Conservation (phyloP, 1,140 invertebrate genomes). For the Megalonaias nervosa region DNA sequence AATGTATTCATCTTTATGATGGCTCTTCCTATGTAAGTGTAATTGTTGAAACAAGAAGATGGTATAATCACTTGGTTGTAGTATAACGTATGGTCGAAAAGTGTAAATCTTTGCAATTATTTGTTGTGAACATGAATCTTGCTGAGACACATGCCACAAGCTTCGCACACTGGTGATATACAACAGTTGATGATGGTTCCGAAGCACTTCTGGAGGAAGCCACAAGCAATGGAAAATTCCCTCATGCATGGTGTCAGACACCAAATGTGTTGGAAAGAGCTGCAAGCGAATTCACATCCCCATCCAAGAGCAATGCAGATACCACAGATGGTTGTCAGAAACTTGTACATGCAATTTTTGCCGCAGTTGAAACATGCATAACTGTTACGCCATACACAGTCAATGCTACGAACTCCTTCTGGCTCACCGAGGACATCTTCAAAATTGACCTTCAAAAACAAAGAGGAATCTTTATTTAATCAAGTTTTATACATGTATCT, state of each 20-base stretch:
- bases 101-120: no score
- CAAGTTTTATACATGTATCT: no score
- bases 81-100: no score
- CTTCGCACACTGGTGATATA: neutral
- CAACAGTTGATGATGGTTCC: slow-evolving; percentile 72
- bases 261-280: slow-evolving; percentile 77
- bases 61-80: no score
- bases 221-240: slow-evolving; percentile 75
- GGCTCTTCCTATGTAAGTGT: no score
- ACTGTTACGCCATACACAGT: slow-evolving; percentile 83
- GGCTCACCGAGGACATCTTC: slow-evolving; percentile 85
- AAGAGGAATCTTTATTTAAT: neutral
- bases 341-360: slow-evolving; percentile 80
- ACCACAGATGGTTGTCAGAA: slow-evolving; percentile 79
- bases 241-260: slow-evolving; percentile 72
- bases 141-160: no score
- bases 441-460: slow-evolving; percentile 70
- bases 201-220: slow-evolving; percentile 75
- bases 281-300: slow-evolving; percentile 81
- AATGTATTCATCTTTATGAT: no score
- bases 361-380: slow-evolving; percentile 79
- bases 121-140: no score
- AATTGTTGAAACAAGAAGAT: no score
- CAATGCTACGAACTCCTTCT: slow-evolving; percentile 79
- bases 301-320: slow-evolving; percentile 79